Evolutionary conservation across 2,888 invertebrate species (phyloP).

Genomic region (Chrysolina haemoptera): DNA sequence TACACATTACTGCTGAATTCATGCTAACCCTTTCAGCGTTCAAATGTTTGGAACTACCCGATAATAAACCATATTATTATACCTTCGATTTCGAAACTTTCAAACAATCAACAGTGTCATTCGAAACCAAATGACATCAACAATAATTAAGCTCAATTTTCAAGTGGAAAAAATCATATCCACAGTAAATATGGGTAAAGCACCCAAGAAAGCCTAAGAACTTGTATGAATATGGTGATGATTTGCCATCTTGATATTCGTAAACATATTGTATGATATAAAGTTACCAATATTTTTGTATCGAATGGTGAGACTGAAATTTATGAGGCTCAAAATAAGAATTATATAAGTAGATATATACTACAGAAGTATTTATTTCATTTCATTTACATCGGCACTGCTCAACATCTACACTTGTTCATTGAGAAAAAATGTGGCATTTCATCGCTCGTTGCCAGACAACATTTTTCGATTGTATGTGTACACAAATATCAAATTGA

Average conservation of each 20-base stretch:
- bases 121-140: not conserved
- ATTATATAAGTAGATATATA: constrained; percentile 27
- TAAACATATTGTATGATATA: constrained; percentile 20
- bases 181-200: not conserved
- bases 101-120: not conserved
- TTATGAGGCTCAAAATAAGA: constrained; percentile 33
- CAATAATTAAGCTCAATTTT: not conserved
- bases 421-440: constrained; percentile 29
- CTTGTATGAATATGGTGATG: not conserved
- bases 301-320: constrained; percentile 43
- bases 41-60: too few species aligned
- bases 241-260: constrained; percentile 11
- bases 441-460: not conserved
- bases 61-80: too few species aligned
- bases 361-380: constrained; percentile 37
- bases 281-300: constrained; percentile 41
- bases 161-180: not conserved
- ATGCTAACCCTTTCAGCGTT: too few species aligned
- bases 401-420: constrained; percentile 25
- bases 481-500: not conserved
- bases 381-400: constrained; percentile 37
- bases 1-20: too few species aligned
- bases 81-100: too few species aligned
- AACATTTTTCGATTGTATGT: not conserved
- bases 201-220: not conserved